Percentiles rank a stretch among this genome's conserved stretches.
Evolutionary conservation across 2,888 invertebrate species (phyloP).

Genomic region (Nebria salina): DNA sequence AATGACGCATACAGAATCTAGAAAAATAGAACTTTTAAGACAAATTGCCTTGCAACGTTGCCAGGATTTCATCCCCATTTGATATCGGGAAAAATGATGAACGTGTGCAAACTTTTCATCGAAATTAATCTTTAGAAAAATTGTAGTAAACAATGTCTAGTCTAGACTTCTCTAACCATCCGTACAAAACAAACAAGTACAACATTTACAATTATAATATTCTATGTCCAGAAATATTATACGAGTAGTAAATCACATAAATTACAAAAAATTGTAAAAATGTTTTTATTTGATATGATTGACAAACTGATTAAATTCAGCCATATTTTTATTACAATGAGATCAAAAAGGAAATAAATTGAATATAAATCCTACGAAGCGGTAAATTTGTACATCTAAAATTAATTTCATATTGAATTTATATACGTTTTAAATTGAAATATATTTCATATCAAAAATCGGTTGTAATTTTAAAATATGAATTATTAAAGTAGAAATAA

Average conservation of each 20-base stretch:
- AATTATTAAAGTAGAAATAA: no score
- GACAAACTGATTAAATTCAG: background rate
- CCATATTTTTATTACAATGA: background rate
- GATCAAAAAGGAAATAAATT: background rate
- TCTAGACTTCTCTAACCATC: background rate
- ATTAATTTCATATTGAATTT: background rate
- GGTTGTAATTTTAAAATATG: no score
- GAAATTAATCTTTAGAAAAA: background rate
- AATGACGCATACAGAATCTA: background rate
- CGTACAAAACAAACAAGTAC: background rate
- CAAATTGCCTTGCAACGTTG: background rate
- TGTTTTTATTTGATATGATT: no score
- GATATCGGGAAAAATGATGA: background rate
- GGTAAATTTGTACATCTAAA: background rate
- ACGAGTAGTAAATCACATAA: background rate
- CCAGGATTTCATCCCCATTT: background rate
- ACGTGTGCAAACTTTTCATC: background rate
- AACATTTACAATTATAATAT: background rate
- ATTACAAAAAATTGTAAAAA: no score
- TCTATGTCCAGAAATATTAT: background rate
- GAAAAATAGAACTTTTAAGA: background rate
- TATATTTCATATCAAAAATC: background rate
- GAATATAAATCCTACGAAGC: background rate
- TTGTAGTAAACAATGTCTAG: background rate
- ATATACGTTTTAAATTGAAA: background rate